Base-by-base conservation (phyloP, 1,140 invertebrate species). In the Phymorhynchus buccinoides region DNA sequence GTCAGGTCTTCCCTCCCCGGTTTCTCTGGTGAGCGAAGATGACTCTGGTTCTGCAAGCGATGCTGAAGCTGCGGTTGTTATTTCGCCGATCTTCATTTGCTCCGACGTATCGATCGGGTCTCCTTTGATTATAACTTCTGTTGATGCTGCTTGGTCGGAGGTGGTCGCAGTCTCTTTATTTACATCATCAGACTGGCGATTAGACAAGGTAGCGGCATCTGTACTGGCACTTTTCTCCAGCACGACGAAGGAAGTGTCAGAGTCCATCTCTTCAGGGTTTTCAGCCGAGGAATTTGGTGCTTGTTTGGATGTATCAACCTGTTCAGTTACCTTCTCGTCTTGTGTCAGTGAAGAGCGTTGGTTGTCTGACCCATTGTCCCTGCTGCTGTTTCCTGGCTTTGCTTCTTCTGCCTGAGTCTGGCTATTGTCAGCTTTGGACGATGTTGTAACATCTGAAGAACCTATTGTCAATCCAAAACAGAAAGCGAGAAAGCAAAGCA, bases 1-100 rank as follows among this genome's bases (percentile, higher is more conserved):
- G 30, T 4, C 30, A 6, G 80, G 80, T 52, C 78, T 42, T 22
- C 42, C 41, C 37, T 56, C 35, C 14, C 3, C 32, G 7, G 41
- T 32, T 1, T 68, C 35, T 27, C 6, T 12, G 18, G 73, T 32
- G 73, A 39, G 27, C 30, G 14, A 4, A 7, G 73, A 35, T 3
- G 73, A 41, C 35, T 75, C 35, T 1, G 73, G 6, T 37, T 75
- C 83, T 80, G 41, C 73, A 81, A 56, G n/a, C 27, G 32, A 32
- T n/a, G 37, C 83, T 30, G 42, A 18, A n/a, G 42, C 39, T 80
- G 22, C 48, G 48, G 73, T 27, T 1, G 9, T 16, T 32, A 32
- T 35, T 22, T 75, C 73, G 27, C 37, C 35, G 9, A 6, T 75
- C 27, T 75, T 41, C 30, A 2, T 41, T 37, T 41, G 32, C 27